A percentile compares a stretch with the other conserved stretches of the same genome.
Evolutionary conservation across 1,140 invertebrate species (phyloP).

Genomic region (Drosophila grimshawi): DNA sequence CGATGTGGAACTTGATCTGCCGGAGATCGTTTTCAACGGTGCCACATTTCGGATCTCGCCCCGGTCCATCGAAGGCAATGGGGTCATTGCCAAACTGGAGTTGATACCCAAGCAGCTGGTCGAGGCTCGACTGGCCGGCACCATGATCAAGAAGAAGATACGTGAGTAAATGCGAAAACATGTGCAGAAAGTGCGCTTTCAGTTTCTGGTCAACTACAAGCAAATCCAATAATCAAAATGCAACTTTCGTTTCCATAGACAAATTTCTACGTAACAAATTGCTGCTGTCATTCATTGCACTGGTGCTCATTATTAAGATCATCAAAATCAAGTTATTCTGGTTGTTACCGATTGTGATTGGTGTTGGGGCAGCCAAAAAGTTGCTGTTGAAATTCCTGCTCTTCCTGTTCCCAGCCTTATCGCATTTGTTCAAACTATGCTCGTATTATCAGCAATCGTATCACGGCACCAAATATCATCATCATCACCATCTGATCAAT

Average conservation of each 20-base stretch:
- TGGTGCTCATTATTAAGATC: slow-evolving; percentile 91
- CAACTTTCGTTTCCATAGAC: slow-evolving; percentile 85
- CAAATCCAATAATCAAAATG: slow-evolving; percentile 10
- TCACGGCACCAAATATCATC: slow-evolving; percentile 91
- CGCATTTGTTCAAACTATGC: slow-evolving; percentile 93
- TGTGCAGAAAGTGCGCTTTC: slow-evolving; percentile 54
- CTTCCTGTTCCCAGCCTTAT: slow-evolving; percentile 92
- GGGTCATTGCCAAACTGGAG: slow-evolving; percentile 90
- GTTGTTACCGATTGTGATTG: slow-evolving; percentile 89
- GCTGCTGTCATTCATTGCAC: slow-evolving; percentile 89
- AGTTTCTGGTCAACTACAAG: slow-evolving; percentile 43
- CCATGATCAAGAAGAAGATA: slow-evolving; percentile 90
- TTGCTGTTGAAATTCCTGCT: slow-evolving; percentile 91
- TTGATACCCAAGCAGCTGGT: slow-evolving; percentile 86
- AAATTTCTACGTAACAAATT: slow-evolving; percentile 91
- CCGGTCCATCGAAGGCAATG: slow-evolving; percentile 88
- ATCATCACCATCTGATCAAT: slow-evolving; percentile 90
- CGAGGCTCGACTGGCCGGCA: slow-evolving; percentile 85
- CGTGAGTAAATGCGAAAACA: slow-evolving; percentile 86
- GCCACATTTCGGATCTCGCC: slow-evolving; percentile 90
- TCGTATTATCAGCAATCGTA: slow-evolving; percentile 90
- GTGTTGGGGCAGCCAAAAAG: slow-evolving; percentile 92
- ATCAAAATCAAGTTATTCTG: slow-evolving; percentile 91
- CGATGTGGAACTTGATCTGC: slow-evolving; percentile 89
- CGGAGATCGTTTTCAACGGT: slow-evolving; percentile 89